phyloP scores from a whole-genome alignment of 1,140 invertebrate genomes.

The Brachionus calyciflorus region DNA sequence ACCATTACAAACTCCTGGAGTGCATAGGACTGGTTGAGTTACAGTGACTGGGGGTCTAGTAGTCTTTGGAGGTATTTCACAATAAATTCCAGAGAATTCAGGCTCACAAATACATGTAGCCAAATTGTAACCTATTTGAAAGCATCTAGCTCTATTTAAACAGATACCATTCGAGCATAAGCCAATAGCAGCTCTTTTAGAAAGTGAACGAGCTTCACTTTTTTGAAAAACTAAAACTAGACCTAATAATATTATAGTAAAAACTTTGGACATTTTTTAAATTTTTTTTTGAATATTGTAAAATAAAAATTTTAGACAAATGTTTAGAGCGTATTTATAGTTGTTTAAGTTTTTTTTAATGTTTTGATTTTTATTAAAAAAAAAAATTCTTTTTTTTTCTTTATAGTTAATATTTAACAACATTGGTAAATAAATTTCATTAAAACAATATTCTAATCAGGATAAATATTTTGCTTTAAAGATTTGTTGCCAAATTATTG shows the following conservation, averaged over 20 bases:
- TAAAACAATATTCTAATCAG: no score
- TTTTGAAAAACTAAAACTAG: neutral
- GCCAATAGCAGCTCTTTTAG: neutral
- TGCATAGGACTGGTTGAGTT: neutral
- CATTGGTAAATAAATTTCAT: neutral
- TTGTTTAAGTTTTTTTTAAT: no score
- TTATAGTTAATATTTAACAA: constrained; percentile 17
- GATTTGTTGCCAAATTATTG: no score
- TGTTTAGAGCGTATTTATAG: no score
- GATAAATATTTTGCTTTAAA: neutral
- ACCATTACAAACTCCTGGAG: neutral
- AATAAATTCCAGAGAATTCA: neutral
- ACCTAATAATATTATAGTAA: neutral
- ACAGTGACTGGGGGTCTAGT: neutral
- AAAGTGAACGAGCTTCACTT: neutral
- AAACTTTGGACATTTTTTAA: constrained; percentile 12
- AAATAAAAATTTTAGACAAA: no score
- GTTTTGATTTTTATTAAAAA: neutral
- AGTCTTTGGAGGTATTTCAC: neutral
- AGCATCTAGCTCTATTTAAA: neutral
- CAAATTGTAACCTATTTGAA: constrained; percentile 33
- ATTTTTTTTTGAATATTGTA: no score
- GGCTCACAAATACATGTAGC: constrained; percentile 1
- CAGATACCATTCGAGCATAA: neutral
- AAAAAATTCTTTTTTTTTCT: no score